Conservation (phyloP, 1,140 invertebrate species). For the Drosophila erecta region DNA sequence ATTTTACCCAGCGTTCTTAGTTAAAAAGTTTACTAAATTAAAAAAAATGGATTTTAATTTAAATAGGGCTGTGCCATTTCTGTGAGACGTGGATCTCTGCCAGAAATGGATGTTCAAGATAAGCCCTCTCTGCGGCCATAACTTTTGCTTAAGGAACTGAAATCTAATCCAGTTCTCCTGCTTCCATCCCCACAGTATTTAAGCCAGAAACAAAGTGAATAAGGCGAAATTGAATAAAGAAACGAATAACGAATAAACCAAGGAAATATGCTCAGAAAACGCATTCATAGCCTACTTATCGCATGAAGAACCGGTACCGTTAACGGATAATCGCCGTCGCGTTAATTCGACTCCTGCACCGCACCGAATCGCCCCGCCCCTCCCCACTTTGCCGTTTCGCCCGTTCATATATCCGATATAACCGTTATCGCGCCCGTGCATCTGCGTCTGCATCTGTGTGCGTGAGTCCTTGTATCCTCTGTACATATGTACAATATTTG, state of each 20-base stretch:
- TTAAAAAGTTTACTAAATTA: too few species aligned
- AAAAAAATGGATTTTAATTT: too few species aligned
- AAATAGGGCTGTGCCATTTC: neutral
- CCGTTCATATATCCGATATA: constrained; percentile 22
- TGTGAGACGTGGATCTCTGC: neutral
- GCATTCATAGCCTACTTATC: constrained; percentile 30
- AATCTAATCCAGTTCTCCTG: constrained; percentile 15
- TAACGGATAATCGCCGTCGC: constrained; percentile 30
- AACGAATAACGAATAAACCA: constrained; percentile 2
- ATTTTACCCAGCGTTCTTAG: too few species aligned
- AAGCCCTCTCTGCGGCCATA: neutral
- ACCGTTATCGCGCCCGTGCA: constrained; percentile 22
- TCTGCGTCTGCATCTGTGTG: constrained; percentile 35
- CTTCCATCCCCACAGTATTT: constrained; percentile 7
- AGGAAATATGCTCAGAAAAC: constrained; percentile 29
- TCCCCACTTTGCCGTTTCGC: constrained; percentile 4
- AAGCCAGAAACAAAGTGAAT: constrained; percentile 26
- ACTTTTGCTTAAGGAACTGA: neutral
- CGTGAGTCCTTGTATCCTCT: constrained; percentile 56
- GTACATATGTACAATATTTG: constrained; percentile 82
- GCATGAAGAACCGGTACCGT: constrained; percentile 7
- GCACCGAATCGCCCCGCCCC: neutral
- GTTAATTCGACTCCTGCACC: constrained; percentile 9
- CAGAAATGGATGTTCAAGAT: neutral
- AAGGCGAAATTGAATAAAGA: neutral